Evolutionary conservation across 1,140 invertebrate species (phyloP).

Genomic region (Drosophila albomicans): DNA sequence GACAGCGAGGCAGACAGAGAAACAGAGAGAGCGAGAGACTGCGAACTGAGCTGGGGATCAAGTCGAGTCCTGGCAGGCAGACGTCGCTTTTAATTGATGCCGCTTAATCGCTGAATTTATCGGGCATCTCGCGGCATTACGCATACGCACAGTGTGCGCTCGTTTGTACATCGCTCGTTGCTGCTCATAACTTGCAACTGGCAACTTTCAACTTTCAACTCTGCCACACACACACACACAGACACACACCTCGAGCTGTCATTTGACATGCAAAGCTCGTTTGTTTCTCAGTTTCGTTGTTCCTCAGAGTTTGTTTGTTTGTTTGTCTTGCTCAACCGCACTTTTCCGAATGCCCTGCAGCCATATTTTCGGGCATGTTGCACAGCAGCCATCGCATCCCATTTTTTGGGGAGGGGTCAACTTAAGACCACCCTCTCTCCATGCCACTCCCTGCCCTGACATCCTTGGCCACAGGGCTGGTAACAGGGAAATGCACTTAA

Average conservation of each 20-base stretch:
- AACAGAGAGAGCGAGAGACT: neutral
- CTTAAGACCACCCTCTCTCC: neutral
- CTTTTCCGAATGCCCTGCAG: conserved; percentile 24
- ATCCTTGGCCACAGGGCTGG: neutral
- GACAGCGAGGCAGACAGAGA: neutral
- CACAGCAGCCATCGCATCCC: neutral
- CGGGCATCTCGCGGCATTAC: conserved; percentile 14
- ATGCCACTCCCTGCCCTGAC: neutral
- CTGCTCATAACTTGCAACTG: neutral
- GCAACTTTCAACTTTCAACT: neutral
- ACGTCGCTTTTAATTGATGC: conserved; percentile 39
- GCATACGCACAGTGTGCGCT: conserved; percentile 18
- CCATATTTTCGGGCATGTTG: conserved; percentile 21
- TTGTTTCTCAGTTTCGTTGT: conserved; percentile 9
- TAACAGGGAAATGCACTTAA: conserved; percentile 77
- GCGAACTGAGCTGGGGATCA: neutral
- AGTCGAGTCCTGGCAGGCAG: conserved; percentile 3
- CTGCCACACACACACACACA: too few relatives aligned
- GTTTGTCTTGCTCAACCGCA: conserved; percentile 10
- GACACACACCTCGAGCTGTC: conserved; percentile 42
- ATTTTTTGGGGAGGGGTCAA: conserved; percentile 40
- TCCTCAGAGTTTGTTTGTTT: conserved; percentile 17
- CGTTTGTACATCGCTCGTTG: neutral
- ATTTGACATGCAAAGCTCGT: conserved; percentile 25
- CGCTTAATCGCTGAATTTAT: conserved; percentile 36